Evolutionary conservation across 1,140 invertebrate species (phyloP).

Genomic region (Sarcophaga bullata): DNA sequence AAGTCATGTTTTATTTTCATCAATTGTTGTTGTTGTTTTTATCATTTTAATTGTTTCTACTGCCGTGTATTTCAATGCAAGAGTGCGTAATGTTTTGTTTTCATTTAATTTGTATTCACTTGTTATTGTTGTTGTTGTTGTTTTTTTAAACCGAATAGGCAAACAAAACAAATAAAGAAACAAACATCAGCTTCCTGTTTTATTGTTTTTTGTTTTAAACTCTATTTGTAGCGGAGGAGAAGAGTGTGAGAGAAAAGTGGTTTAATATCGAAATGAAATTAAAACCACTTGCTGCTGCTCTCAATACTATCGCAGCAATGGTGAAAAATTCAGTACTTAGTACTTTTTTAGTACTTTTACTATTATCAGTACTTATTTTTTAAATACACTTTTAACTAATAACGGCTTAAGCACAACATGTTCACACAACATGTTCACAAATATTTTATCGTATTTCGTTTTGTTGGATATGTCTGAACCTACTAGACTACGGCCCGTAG

Average conservation of each 20-base stretch:
- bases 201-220: slow-evolving; percentile 2
- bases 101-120: no score
- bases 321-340: no score
- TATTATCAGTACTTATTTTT: no score
- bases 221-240: background rate
- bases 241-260: slow-evolving; percentile 8
- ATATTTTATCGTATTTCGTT: no score
- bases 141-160: background rate
- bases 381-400: no score
- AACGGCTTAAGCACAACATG: no score
- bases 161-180: background rate
- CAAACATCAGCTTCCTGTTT: slow-evolving; percentile 14
- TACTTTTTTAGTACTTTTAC: no score
- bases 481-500: no score
- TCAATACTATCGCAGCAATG: no score
- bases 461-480: no score
- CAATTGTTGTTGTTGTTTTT: background rate
- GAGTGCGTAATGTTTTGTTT: background rate
- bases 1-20: background rate
- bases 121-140: background rate
- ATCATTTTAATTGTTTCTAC: no score
- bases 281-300: slow-evolving; percentile 11
- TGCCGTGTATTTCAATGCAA: background rate
- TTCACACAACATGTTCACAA: no score
- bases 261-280: background rate